A percentile compares a stretch with the other conserved stretches of the same genome.
These are phyloP conservation scores for Metallyticus violacea DNA, from an alignment of 2,888 invertebrate species.

Conservation along the genomic window DNA sequence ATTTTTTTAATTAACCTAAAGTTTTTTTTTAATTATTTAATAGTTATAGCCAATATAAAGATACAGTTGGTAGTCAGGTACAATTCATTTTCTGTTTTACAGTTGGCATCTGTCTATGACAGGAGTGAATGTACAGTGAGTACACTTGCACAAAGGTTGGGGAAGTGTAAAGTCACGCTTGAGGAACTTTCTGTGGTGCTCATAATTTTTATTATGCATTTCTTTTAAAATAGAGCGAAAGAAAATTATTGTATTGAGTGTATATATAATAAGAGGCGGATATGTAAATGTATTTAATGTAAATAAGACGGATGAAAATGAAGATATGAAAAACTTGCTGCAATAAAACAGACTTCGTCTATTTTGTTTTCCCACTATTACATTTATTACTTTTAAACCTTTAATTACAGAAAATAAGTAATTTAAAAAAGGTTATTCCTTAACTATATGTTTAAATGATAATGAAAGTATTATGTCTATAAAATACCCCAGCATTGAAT, in stretches of 20 bases:
- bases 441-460: no score
- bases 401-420: no score
- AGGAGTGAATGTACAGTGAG: not conserved
- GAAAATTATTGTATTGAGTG: not conserved
- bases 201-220: slow-evolving; percentile 9
- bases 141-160: not conserved
- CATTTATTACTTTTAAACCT: no score
- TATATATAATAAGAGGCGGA: slow-evolving; percentile 1
- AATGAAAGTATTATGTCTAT: no score
- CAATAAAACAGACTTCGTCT: slow-evolving; percentile 3
- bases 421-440: no score
- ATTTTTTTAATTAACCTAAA: not conserved
- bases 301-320: slow-evolving; percentile 18
- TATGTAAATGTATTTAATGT: slow-evolving; percentile 25
- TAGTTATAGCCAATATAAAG: not conserved
- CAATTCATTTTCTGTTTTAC: not conserved
- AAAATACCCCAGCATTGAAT: no score
- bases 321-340: not conserved
- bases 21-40: not conserved
- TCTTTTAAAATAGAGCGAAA: not conserved
- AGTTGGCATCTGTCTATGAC: not conserved
- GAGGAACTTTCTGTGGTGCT: slow-evolving; percentile 8
- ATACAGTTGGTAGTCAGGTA: not conserved
- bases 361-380: not conserved
- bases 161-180: not conserved